phyloP scores from a whole-genome alignment of 2,888 invertebrate species.

The Athalia rosae region DNA sequence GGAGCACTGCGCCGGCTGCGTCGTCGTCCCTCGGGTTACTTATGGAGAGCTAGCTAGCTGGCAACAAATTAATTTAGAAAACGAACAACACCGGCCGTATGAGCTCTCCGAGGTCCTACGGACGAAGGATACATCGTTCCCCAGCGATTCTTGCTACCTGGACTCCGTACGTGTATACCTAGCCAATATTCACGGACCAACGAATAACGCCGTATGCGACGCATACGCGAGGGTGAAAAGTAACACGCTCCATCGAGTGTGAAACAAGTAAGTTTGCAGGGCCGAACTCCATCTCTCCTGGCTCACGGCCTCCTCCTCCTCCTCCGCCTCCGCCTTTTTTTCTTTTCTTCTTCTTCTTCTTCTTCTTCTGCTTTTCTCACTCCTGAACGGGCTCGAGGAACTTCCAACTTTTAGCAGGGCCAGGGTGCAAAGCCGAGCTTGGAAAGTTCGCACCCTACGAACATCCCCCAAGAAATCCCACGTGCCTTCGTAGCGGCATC shows the following conservation, averaged over 20 bases:
- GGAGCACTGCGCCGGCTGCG: too few species aligned
- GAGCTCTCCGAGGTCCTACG: background rate
- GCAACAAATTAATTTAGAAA: background rate
- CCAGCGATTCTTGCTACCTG: background rate
- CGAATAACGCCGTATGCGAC: constrained; percentile 2
- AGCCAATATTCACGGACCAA: constrained; percentile 28
- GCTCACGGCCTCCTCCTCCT: constrained; percentile 5
- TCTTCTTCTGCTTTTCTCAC: background rate
- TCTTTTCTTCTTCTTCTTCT: background rate
- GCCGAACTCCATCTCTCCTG: constrained; percentile 12
- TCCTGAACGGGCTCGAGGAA: background rate
- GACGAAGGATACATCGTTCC: background rate
- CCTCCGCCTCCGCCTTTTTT: too few species aligned
- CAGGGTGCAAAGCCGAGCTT: constrained; percentile 46
- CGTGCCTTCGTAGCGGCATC: constrained; percentile 61
- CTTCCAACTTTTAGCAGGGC: constrained; percentile 37
- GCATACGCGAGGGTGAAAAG: constrained; percentile 13
- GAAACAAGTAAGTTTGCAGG: constrained; percentile 40
- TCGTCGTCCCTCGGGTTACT: too few species aligned
- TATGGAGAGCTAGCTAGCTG: too few species aligned
- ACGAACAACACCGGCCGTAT: background rate
- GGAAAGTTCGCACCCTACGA: constrained; percentile 48
- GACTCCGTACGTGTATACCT: background rate
- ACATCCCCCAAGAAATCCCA: constrained; percentile 58
- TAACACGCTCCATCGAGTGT: constrained; percentile 39